Evolutionary conservation across 2,113 vertebrate species (phyloP), one percentile per base, ranked within the genome.

Genomic region (Pipa parva): DNA sequence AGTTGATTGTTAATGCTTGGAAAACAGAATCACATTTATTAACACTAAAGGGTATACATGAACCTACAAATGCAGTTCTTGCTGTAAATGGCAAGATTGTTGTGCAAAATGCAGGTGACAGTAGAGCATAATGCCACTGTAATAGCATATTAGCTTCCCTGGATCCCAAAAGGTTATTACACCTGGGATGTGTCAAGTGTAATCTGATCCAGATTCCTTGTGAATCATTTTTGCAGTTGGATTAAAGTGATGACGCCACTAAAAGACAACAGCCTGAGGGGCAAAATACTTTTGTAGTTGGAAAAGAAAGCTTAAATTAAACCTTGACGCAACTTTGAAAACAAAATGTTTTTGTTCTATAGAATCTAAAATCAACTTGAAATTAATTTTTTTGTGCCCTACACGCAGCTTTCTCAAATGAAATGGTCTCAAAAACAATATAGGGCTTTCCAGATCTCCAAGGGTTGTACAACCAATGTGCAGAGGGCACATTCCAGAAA

Each of bases 21-120:
- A 21, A 33, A 33, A 49, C 46, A 24, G 31, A 36, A 27, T 26
- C 20, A 5, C 2, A 58, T 11, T 36, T 36, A 13, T 58, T 9
- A 22, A 58, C 6, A 22, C 28, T 29, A 21, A 58, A 36, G 55
- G 29, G 22, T 57, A 52, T 21, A 46, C 7, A 7, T 3, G 7
- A 20, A 21, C 65, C 46, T 28, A 12, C 18, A 52, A n/a, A 50
- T 36, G 55, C 15, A n/a, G 11, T 27, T 13, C 18, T 51, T 29
- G 49, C 48, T 18, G 33, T 18, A n/a, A 52, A 52, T 20, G 37
- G 45, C 55, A 68, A 67, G 6, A 21, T 24, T n/a, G 25, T 2
- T 28, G 20, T 36, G 39, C 22, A 59, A 21, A 50, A 59, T 50
- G 18, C 55, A 58, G 29, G 31, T 17, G 28, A 54, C 24, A 25